These are phyloP conservation scores for Aphidius colemani DNA, from an alignment of 2,888 invertebrate genomes.

Conservation along the genomic window DNA sequence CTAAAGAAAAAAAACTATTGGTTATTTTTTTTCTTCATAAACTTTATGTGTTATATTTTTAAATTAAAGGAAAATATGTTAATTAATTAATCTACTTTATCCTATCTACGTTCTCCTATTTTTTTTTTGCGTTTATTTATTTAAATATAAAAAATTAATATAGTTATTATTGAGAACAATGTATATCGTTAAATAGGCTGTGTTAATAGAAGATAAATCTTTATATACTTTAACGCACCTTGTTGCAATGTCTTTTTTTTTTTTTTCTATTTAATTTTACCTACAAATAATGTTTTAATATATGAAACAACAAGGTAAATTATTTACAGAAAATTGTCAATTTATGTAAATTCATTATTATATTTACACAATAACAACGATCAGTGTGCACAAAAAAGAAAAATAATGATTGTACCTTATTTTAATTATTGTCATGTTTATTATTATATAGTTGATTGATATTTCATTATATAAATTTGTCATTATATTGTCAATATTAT, in stretches of 20 bases:
- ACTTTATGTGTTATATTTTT: no score
- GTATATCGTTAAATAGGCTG: conserved; percentile 58
- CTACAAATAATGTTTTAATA: no score
- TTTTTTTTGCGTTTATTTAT: background rate
- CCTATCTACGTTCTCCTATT: background rate
- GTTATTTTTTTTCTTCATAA: background rate
- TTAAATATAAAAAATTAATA: background rate
- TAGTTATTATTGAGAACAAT: conserved; percentile 37
- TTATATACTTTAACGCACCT: conserved; percentile 47
- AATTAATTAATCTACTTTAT: background rate
- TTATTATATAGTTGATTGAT: background rate
- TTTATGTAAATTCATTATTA: background rate
- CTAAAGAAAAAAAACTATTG: background rate
- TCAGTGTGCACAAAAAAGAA: conserved; percentile 55
- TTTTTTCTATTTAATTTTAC: no score
- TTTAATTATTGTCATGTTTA: background rate
- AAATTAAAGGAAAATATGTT: background rate
- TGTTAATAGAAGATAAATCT: conserved; percentile 50
- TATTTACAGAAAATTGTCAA: no score
- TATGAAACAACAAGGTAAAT: no score
- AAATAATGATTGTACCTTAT: background rate
- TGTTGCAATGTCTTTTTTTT: conserved; percentile 23
- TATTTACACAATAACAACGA: conserved; percentile 49
- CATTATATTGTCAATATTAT: no score
- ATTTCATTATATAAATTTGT: no score